Evolutionary conservation across 1,140 invertebrate genomes (phyloP), one percentile per base, ranked within the genome.

Genomic region (Maniola jurtina): DNA sequence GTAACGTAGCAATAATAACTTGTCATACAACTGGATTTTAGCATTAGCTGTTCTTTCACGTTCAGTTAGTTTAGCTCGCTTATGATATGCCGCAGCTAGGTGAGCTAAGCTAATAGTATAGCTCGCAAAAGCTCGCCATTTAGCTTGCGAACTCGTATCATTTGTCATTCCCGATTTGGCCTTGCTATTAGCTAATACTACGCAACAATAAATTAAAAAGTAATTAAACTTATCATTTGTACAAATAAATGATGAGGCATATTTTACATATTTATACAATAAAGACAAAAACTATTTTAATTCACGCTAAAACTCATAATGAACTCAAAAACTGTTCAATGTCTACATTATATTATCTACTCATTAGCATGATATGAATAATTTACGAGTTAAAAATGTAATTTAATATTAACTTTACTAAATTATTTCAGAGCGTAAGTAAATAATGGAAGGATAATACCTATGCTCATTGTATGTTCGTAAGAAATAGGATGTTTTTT

Each of bases 181-280:
- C 64, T 68, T 68, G 66, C 36, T 58, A 38, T 64, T 47, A 59
- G 5, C 14, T 65, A 55, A 55, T n/a, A 55, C 52, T 11, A 55
- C 10, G 52, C 52, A 34, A 55, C 16, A 55, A 55, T 9, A 11
- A 25, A 34, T 25, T 11, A 55, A 5, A 52, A 52, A 52, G 13
- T 55, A 55, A 11, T 45, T 5, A 40, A 45, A 45, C 33, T 11
- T 9, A 8, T 52, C 7, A 52, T 52, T 25, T 52, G 48, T 52
- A 52, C 7, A 15, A 52, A 52, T 48, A 15, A 11, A 14, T n/a
- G 6, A n/a, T n/a, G n/a, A 6, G 6, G 45, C 14, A 9, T 52
- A 25, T 25, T 52, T 52, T 52, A 25, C 48, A 52, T 52, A 25
- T 52, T 52, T 52, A 25, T 52, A 52, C 16, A 52, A 25, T 16